These are phyloP conservation scores for Pinna nobilis DNA, from an alignment of 1,140 invertebrate genomes.

Conservation along the genomic window DNA sequence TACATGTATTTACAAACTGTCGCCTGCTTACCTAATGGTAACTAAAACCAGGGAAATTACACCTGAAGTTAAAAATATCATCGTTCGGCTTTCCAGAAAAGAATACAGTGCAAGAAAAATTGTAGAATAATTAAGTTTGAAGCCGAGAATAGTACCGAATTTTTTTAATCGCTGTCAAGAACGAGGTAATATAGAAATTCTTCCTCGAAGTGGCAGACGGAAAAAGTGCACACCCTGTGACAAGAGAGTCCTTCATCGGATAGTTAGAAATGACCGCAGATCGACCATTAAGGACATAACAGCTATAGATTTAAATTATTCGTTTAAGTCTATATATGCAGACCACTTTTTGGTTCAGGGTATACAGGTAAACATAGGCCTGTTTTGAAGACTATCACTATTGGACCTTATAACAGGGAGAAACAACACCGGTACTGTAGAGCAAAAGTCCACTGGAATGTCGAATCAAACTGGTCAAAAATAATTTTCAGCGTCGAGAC, in stretches of 20 bases:
- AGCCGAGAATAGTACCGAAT: too few relatives aligned
- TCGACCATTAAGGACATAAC: not conserved
- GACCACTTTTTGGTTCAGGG: not conserved
- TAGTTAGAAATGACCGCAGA: too few relatives aligned
- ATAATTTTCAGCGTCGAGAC: constrained; percentile 14
- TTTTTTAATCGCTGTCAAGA: not conserved
- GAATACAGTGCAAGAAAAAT: not conserved
- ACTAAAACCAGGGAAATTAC: not conserved
- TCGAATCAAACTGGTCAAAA: not conserved
- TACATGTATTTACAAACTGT: too few relatives aligned
- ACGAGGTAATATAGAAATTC: not conserved
- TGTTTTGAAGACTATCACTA: too few relatives aligned
- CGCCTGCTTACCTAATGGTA: not conserved
- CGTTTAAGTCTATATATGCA: not conserved
- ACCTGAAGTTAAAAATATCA: not conserved
- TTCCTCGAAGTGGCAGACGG: not conserved
- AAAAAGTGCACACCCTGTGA: not conserved
- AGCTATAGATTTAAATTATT: not conserved
- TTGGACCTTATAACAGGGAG: too few relatives aligned
- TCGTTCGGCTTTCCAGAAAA: not conserved
- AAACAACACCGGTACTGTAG: too few relatives aligned
- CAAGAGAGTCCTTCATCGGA: not conserved
- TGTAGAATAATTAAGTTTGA: not conserved
- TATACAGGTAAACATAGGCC: not conserved
- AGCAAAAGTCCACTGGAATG: not conserved